Evolutionary conservation across 2,113 vertebrate species (phyloP).

Genomic region (Columbina picui): DNA sequence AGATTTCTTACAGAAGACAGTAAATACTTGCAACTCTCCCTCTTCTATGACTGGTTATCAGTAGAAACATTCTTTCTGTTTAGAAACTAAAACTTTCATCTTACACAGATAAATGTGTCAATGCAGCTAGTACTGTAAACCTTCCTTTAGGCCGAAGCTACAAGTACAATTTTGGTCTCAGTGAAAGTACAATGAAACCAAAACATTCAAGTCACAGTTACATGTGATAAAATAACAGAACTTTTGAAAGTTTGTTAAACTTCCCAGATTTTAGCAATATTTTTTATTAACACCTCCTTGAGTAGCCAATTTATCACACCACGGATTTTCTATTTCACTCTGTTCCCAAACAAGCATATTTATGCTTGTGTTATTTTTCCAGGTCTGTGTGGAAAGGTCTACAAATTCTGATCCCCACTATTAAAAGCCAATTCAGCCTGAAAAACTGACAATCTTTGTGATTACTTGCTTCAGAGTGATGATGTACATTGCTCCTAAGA

Average conservation of each 20-base stretch:
- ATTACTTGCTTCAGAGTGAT: background rate
- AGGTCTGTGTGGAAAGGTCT: background rate
- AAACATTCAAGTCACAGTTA: background rate
- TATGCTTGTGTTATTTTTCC: background rate
- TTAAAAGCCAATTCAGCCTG: conserved; percentile 5
- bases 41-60: background rate
- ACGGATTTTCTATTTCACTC: background rate
- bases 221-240: background rate
- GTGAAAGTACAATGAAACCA: background rate
- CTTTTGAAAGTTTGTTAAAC: background rate
- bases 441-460: background rate
- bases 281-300: background rate
- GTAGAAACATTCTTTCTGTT: background rate
- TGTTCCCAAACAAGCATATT: background rate
- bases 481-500: background rate
- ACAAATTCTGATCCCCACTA: background rate
- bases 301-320: background rate
- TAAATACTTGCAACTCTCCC: background rate
- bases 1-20: background rate
- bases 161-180: background rate
- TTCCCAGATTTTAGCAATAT: background rate
- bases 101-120: background rate
- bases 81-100: background rate
- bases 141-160: background rate
- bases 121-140: background rate